Conservation (phyloP, 2,797 vertebrate species). For the Syngnathus rostellatus region DNA sequence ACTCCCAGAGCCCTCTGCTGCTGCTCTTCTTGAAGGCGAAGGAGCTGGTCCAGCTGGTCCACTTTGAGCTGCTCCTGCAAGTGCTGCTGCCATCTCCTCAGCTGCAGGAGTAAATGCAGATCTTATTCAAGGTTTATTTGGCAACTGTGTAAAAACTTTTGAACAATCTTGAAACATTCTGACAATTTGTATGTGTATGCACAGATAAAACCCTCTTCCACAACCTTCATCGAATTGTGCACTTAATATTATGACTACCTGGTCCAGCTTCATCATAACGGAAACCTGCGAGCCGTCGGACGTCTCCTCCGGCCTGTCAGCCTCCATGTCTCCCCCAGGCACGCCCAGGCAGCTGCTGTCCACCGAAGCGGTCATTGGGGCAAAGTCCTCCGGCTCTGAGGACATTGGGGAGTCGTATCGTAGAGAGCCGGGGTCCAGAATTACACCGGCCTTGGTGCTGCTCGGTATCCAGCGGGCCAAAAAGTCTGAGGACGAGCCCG, state of each 20-base stretch:
- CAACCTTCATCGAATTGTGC: neutral
- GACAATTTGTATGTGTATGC: no score
- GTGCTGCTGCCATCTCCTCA: slow-evolving; percentile 84
- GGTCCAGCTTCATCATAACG: slow-evolving; percentile 77
- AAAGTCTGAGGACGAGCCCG: slow-evolving; percentile 65
- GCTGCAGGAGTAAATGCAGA: slow-evolving; percentile 55
- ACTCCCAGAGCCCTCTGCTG: slow-evolving; percentile 73
- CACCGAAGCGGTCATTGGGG: slow-evolving; percentile 62
- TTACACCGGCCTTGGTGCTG: slow-evolving; percentile 77
- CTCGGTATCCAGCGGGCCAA: slow-evolving; percentile 73
- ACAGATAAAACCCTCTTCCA: no score
- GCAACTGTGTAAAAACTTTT: neutral
- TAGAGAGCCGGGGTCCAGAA: slow-evolving; percentile 65
- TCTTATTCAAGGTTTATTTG: neutral
- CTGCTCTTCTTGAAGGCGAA: slow-evolving; percentile 80
- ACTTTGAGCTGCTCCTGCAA: slow-evolving; percentile 86
- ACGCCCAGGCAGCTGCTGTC: slow-evolving; percentile 64
- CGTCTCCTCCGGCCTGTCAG: slow-evolving; percentile 37
- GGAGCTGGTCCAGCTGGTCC: slow-evolving; percentile 82
- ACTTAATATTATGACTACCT: slow-evolving; percentile 62
- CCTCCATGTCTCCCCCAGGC: slow-evolving; percentile 17
- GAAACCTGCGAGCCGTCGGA: slow-evolving; percentile 45
- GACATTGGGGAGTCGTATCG: slow-evolving; percentile 18
- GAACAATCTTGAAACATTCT: no score
- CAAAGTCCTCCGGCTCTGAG: slow-evolving; percentile 50